Conservation (phyloP, 2,888 invertebrate species). For the Dryadula phaetusa region DNA sequence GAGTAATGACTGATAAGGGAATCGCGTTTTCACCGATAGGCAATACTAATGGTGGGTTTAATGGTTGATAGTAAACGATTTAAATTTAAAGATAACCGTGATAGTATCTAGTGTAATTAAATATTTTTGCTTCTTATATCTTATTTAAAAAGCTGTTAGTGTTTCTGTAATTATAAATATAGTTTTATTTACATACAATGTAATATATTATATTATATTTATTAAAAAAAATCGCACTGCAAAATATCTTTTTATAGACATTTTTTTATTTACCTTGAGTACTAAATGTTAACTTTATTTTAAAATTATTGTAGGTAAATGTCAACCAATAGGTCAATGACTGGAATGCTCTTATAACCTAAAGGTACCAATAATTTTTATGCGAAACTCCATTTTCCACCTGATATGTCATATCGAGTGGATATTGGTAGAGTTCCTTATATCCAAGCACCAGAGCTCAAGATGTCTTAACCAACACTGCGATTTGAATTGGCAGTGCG, state of each 20-base stretch:
- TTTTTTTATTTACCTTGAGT: constrained; percentile 34
- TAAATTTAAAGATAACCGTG: constrained; percentile 1
- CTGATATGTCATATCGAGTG: constrained; percentile 25
- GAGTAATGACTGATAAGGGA: constrained; percentile 47
- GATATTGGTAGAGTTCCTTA: constrained; percentile 51
- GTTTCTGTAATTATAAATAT: background rate
- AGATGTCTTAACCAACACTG: constrained; percentile 70
- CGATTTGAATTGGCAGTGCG: constrained; percentile 79
- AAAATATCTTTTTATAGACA: constrained; percentile 23
- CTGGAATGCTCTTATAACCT: constrained; percentile 45
- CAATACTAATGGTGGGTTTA: constrained; percentile 37
- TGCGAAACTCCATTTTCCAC: constrained; percentile 32
- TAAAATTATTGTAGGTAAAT: constrained; percentile 44
- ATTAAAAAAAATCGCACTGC: constrained; percentile 8
- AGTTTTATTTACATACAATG: constrained; percentile 2
- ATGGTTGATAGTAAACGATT: constrained; percentile 44
- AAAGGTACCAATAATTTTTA: constrained; percentile 32
- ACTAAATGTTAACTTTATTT: constrained; percentile 30
- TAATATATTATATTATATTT: constrained; percentile 3
- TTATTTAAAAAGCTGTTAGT: background rate
- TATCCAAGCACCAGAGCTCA: constrained; percentile 73
- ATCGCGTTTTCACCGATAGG: constrained; percentile 40
- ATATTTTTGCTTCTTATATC: background rate
- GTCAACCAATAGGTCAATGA: constrained; percentile 50
- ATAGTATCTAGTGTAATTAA: background rate